phyloP scores from a whole-genome alignment of 1,140 invertebrate species.

The Drosophila arizonae region DNA sequence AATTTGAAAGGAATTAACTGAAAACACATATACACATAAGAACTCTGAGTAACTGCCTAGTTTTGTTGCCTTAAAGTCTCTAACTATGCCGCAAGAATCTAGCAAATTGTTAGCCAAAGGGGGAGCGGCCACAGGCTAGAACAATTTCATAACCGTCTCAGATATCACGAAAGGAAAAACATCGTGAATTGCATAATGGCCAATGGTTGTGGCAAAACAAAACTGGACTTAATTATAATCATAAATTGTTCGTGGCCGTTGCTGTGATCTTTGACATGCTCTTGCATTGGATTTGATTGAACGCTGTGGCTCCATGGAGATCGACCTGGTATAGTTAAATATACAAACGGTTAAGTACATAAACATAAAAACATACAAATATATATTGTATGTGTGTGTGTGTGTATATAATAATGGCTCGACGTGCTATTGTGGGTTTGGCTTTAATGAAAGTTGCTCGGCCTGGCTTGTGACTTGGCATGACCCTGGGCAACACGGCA shows the following conservation, averaged over 20 bases:
- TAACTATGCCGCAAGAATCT: too few species aligned
- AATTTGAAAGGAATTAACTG: too few species aligned
- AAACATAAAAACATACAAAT: constrained; percentile 12
- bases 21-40: too few species aligned
- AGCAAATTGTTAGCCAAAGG: too few species aligned
- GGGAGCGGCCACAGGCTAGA: constrained; percentile 19
- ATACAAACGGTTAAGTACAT: constrained; percentile 9
- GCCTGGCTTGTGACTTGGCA: constrained; percentile 54
- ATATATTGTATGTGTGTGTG: constrained; percentile 5
- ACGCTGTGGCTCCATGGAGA: constrained; percentile 36
- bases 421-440: constrained; percentile 54
- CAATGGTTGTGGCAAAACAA: constrained; percentile 19
- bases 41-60: too few species aligned
- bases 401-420: constrained; percentile 20
- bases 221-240: constrained; percentile 48
- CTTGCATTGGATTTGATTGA: constrained; percentile 37
- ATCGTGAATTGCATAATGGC: constrained; percentile 28
- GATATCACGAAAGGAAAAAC: background rate
- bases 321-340: constrained; percentile 7
- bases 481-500: constrained; percentile 59
- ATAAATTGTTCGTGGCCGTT: constrained; percentile 44
- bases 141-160: constrained; percentile 8
- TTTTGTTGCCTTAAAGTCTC: too few species aligned
- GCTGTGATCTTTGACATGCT: constrained; percentile 58
- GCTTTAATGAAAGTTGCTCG: constrained; percentile 65